Evolutionary conservation across 1,140 invertebrate genomes (phyloP), one percentile per base, ranked within the genome.

Genomic region (Archivesica marissinica): DNA sequence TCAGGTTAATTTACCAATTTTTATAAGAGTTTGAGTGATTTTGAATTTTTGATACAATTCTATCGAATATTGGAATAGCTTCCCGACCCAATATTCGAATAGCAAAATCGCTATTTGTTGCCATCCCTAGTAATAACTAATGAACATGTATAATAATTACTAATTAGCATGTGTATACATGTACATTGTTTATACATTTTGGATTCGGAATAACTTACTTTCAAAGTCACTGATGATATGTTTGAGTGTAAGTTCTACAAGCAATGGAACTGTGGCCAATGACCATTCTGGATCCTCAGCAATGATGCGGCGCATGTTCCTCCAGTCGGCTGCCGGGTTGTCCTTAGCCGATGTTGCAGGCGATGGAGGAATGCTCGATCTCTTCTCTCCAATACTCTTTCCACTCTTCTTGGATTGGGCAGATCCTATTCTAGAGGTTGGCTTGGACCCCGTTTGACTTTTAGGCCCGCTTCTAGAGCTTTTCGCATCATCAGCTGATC

Each of bases 221-320:
- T 92, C 93, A 93, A 94, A 94, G 78, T 94, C 93, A 23, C 86
- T 56, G 2, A 94, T 91, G 80, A 94, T 92, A 78, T 94, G 90
- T 70, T 90, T 91, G 11, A 94, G 86, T 77, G 90, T 90, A 7
- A 94, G 81, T 68, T 94, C 92, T 20, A 86, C 89, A 0, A 94
- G 87, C 1, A 91, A 76, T n/a, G 93, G 93, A 23, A 94, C 93
- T 54, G 93, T 94, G n/a, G 92, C 93, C 33, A 94, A 86, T 15
- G 93, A 93, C 92, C 93, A 94, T 87, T 94, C 93, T 17, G 92
- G 92, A 90, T 94, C 94, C 82, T 94, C 94, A 33, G 94, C 93
- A 68, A 94, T 94, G 52, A 94, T 94, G 77, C 93, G 81, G 33
- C 94, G 85, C 92, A 94, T 94, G 59, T 93, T 94, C 41, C 93